These are phyloP conservation scores for Zelostemma sp. DNA, from an alignment of 1,140 invertebrate genomes.

Conservation along the genomic window DNA sequence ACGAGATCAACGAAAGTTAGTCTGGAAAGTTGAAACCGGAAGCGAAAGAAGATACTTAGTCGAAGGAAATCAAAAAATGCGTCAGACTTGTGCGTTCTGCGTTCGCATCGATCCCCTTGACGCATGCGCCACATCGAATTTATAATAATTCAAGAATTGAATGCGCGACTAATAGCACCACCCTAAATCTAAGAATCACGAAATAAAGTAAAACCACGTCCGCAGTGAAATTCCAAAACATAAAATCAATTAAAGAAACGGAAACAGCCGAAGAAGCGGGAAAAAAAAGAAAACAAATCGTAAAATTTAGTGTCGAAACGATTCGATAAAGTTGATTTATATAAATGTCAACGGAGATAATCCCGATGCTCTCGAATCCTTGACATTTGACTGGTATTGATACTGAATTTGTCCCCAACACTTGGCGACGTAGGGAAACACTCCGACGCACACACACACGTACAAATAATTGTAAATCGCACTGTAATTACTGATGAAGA, in stretches of 20 bases:
- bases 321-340: neutral
- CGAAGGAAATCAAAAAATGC: slow-evolving; percentile 14
- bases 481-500: no score
- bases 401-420: no score
- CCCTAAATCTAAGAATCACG: slow-evolving; percentile 8
- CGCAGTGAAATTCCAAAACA: neutral
- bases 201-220: neutral
- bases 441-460: no score
- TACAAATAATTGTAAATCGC: no score
- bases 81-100: slow-evolving; percentile 36
- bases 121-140: slow-evolving; percentile 40
- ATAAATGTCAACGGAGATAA: no score
- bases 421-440: no score
- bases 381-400: neutral
- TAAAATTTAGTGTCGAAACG: neutral
- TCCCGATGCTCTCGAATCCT: no score
- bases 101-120: slow-evolving; percentile 46
- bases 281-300: no score
- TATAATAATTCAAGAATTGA: slow-evolving; percentile 16
- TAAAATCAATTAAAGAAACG: no score
- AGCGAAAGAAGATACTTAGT: neutral
- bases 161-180: slow-evolving; percentile 25
- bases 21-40: neutral
- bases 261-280: no score
- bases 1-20: neutral